Conservation (phyloP, 1,140 invertebrate species). For the Drosophila leontia region DNA sequence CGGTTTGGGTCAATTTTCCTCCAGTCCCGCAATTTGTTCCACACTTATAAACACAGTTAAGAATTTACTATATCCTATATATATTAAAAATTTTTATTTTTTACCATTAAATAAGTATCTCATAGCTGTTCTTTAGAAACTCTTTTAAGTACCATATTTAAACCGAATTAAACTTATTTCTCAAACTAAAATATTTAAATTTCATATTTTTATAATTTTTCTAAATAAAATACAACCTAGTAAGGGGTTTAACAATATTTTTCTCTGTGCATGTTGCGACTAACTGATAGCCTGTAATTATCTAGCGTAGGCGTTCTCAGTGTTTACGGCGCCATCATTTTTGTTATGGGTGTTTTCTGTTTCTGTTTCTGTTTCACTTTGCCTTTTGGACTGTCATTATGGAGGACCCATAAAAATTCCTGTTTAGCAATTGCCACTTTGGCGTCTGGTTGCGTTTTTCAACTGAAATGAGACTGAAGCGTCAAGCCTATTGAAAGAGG, state of each 20-base stretch:
- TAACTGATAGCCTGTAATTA: constrained; percentile 70
- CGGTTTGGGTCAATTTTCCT: constrained; percentile 31
- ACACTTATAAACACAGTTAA: constrained; percentile 16
- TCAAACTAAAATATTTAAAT: not conserved
- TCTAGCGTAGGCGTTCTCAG: constrained; percentile 65
- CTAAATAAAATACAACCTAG: not conserved
- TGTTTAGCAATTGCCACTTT: constrained; percentile 33
- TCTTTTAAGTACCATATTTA: too few species aligned
- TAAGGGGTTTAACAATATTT: not conserved
- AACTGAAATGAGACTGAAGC: constrained; percentile 8
- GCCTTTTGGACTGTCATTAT: constrained; percentile 38
- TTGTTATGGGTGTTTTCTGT: constrained; percentile 35
- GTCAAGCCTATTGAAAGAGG: not conserved
- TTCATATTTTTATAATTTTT: not conserved
- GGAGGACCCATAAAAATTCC: constrained; percentile 37
- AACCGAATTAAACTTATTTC: not conserved
- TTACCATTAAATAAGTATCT: not conserved
- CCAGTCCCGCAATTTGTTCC: not conserved
- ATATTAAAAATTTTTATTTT: too few species aligned
- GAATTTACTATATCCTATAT: not conserved
- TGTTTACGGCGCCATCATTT: constrained; percentile 54
- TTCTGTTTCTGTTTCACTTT: constrained; percentile 27
- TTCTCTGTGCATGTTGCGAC: constrained; percentile 6
- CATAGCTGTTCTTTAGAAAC: not conserved
- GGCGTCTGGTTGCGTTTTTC: constrained; percentile 6